Percentiles rank a stretch among this genome's conserved stretches.
Evolutionary conservation across 2,888 invertebrate species (phyloP).

Genomic region (Sepioteuthis lessoniana): DNA sequence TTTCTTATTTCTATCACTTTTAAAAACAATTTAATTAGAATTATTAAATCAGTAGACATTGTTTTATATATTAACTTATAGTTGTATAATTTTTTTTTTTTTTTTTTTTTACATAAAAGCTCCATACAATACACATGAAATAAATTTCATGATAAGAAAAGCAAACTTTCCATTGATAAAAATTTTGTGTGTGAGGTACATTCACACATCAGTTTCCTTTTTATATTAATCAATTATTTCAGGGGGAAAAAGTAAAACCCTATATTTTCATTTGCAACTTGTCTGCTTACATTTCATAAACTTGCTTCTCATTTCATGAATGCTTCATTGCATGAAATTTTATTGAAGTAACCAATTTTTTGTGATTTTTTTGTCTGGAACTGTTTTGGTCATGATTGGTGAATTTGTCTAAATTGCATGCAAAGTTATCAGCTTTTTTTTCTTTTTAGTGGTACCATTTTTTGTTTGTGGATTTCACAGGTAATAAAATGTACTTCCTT

Average conservation of each 20-base stretch:
- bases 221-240: not conserved
- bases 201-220: not conserved
- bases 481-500: no score
- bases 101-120: no score
- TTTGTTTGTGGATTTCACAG: no score
- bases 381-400: not conserved
- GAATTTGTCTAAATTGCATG: not conserved
- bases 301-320: not conserved
- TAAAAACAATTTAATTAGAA: no score
- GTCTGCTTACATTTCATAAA: not conserved
- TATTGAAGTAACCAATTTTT: not conserved
- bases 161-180: not conserved
- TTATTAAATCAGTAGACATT: no score
- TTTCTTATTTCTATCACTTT: no score
- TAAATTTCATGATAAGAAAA: not conserved
- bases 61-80: no score
- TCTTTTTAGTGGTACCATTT: not conserved
- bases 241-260: no score
- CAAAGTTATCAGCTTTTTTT: not conserved
- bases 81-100: no score
- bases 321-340: not conserved
- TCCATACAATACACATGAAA: no score
- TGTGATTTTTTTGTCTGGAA: not conserved
- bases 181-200: not conserved
- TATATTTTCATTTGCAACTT: conserved; percentile 18